A percentile compares a stretch with the other conserved stretches of the same genome.
These are phyloP conservation scores for Drosophila formosana DNA, from an alignment of 2,888 invertebrate species.

Conservation along the genomic window DNA sequence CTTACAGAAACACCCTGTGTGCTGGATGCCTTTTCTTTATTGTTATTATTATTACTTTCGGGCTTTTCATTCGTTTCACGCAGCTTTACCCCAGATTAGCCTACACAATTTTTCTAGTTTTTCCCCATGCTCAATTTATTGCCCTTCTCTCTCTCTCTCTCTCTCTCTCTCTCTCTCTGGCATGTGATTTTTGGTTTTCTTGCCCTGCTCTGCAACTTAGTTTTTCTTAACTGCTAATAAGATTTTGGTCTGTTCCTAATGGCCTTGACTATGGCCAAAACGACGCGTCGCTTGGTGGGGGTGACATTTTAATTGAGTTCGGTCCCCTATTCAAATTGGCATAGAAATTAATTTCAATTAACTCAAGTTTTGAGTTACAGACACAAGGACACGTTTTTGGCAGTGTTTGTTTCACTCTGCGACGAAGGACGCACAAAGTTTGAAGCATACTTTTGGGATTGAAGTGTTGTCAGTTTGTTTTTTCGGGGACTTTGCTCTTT, in stretches of 20 bases:
- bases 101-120: constrained; percentile 54
- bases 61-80: constrained; percentile 80
- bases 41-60: constrained; percentile 77
- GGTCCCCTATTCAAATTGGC: constrained; percentile 73
- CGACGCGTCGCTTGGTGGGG: neutral
- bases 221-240: constrained; percentile 80
- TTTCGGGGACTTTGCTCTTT: constrained; percentile 24
- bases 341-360: constrained; percentile 79
- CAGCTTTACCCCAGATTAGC: constrained; percentile 80
- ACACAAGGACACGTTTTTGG: constrained; percentile 37
- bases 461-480: constrained; percentile 29
- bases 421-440: constrained; percentile 52
- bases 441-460: constrained; percentile 63
- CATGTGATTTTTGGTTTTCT: constrained; percentile 54
- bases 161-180: neutral
- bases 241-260: constrained; percentile 73
- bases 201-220: constrained; percentile 20
- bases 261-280: constrained; percentile 55
- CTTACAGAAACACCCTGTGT: constrained; percentile 51
- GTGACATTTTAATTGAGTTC: constrained; percentile 72
- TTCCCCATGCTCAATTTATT: constrained; percentile 19
- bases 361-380: constrained; percentile 53
- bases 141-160: neutral
- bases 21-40: constrained; percentile 57
- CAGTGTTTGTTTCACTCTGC: constrained; percentile 6